Base-by-base conservation (phyloP, 2,113 vertebrate genomes). In the Python bivittatus region DNA sequence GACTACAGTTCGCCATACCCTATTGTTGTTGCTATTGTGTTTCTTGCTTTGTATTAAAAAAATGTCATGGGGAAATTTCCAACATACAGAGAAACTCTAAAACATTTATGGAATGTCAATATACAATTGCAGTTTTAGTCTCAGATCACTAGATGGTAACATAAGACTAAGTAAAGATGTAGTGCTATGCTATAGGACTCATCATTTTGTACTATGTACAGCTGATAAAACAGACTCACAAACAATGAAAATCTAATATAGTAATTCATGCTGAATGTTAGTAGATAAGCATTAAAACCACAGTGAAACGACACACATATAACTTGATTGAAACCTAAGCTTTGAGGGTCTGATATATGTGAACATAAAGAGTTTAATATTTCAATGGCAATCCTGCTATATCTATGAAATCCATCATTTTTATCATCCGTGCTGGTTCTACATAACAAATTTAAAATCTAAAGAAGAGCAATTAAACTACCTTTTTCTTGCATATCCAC, bases 401-500 rank as follows among this genome's bases (percentile, higher is more conserved):
- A 57, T 27, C 42, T 48, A 64, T n/a, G 48, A 89, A 27, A 64
- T 52, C 4, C 42, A 23, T 44, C 4, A 29, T 25, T 57, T 9
- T 42, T 90, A 10, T 58, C n/a, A 83, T 42, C 22, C 57, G n/a
- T 56, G 54, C 13, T 58, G 25, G 9, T 27, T 13, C 48, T 54
- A 79, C 8, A 52, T 13, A 29, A 89, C 29, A 90, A 53, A 42
- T 20, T 90, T 84, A 79, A 38, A 79, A 79, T 17, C 79, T 12
- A 42, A 22, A 17, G 48, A 27, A 94, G 85, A 90, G 0, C 53
- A 8, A 42, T 89, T 94, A 86, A 95, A 95, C 2, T 94, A 98
- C 98, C 97, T 95, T 95, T 92, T 88, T 91, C 93, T 96, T 96
- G 60, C 88, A 90, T 86, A 86, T 72, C 91, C 92, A 84, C 44